These are phyloP conservation scores for Grantiella picta DNA, from an alignment of 2,113 vertebrate species.

Conservation along the genomic window DNA sequence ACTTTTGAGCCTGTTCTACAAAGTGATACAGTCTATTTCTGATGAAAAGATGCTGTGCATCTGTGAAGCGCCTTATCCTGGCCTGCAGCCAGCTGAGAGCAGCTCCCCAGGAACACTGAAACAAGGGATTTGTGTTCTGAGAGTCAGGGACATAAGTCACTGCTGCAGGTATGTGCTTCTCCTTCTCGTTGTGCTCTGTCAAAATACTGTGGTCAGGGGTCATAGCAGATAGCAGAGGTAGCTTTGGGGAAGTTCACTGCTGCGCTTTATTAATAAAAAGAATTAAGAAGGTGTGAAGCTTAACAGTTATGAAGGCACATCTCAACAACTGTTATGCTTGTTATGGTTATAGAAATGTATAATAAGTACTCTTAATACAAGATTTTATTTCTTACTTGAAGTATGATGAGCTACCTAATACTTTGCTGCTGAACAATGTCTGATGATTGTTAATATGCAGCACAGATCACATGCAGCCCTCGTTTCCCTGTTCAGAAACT, in stretches of 20 bases:
- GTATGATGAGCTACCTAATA: neutral
- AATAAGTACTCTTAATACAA: neutral
- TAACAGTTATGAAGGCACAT: neutral
- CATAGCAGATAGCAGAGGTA: neutral
- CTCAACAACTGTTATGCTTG: neutral
- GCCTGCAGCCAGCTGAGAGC: neutral
- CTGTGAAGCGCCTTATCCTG: neutral
- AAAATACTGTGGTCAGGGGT: neutral
- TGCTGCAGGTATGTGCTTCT: neutral
- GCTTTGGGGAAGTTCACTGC: neutral
- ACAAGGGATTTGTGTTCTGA: neutral
- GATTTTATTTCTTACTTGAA: neutral
- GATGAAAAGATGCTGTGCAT: neutral
- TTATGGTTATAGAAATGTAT: neutral
- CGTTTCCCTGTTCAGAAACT: neutral
- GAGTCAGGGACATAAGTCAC: rapidly evolving
- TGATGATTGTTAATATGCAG: neutral
- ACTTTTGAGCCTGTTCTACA: neutral
- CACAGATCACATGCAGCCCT: neutral
- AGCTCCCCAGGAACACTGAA: neutral
- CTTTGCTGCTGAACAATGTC: neutral
- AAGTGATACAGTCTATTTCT: neutral
- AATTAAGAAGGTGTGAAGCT: neutral
- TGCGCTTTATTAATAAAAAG: neutral
- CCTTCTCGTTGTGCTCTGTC: neutral